A percentile compares a stretch with the other conserved stretches of the same genome.
These are phyloP conservation scores for Canis aureus DNA, from an alignment of 2,113 vertebrate genomes.

Conservation along the genomic window DNA sequence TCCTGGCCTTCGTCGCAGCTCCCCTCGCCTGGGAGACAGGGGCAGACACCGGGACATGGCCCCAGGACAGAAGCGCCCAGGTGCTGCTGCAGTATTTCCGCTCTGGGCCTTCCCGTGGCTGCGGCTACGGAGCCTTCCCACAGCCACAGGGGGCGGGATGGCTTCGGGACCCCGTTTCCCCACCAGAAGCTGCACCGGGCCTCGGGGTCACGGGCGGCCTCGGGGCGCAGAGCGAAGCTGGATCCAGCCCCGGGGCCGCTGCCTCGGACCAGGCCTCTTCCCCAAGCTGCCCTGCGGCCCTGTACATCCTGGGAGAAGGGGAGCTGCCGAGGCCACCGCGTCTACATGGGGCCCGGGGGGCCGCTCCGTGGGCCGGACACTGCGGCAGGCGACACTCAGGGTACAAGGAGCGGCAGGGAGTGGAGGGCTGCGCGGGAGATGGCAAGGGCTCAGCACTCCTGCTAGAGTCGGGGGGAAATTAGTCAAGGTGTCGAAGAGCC, in stretches of 20 bases:
- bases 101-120: too few species aligned
- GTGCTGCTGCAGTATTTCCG: too few species aligned
- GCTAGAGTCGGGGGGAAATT: background rate
- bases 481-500: background rate
- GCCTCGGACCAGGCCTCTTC: background rate
- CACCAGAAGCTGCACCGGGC: background rate
- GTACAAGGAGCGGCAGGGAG: background rate
- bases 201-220: background rate
- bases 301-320: background rate
- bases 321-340: too few species aligned
- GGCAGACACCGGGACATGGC: too few species aligned
- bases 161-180: background rate
- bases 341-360: too few species aligned
- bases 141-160: background rate
- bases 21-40: too few species aligned
- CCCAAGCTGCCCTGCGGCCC: background rate
- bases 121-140: background rate
- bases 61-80: too few species aligned
- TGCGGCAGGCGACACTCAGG: background rate
- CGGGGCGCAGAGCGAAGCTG: too few species aligned
- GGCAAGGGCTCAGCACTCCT: background rate
- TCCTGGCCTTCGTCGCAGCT: too few species aligned
- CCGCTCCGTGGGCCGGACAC: background rate
- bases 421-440: background rate
- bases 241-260: too few species aligned